phyloP scores from a whole-genome alignment of 2,113 vertebrate genomes.

The Silurus meridionalis region DNA sequence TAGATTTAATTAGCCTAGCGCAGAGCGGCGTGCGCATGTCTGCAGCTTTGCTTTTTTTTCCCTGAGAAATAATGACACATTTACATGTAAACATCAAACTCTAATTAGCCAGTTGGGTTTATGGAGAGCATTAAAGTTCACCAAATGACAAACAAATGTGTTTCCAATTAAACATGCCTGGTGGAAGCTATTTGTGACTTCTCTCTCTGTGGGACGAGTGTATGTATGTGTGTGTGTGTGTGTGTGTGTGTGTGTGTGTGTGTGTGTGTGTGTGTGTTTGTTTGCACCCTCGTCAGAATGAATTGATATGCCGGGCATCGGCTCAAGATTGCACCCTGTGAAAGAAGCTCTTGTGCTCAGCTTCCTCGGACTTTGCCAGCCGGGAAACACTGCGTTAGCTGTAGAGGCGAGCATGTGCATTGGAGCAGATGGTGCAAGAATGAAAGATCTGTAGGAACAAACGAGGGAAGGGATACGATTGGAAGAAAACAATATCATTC shows the following conservation, averaged over 20 bases:
- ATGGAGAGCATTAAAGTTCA: conserved; percentile 69
- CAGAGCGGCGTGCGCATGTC: conserved; percentile 57
- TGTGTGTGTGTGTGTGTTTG: conserved; percentile 36
- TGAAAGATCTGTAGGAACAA: conserved; percentile 45
- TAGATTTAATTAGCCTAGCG: conserved; percentile 71
- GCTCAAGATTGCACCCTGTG: conserved; percentile 62
- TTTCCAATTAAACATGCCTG: conserved; percentile 69
- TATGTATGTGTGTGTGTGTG: conserved; percentile 44
- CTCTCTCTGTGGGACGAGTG: conserved; percentile 48
- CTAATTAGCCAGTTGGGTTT: conserved; percentile 76
- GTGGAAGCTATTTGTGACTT: conserved; percentile 64
- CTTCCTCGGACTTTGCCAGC: conserved; percentile 65
- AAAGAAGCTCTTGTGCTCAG: conserved; percentile 70
- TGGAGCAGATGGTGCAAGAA: conserved; percentile 74
- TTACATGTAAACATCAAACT: conserved; percentile 75
- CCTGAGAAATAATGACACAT: conserved; percentile 74
- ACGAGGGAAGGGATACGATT: background rate
- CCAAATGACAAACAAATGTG: conserved; percentile 76
- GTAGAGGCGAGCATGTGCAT: conserved; percentile 61
- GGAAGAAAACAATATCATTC: background rate
- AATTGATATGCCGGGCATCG: conserved; percentile 56
- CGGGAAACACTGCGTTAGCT: conserved; percentile 66
- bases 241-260: conserved; percentile 12
- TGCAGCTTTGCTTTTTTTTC: conserved; percentile 46
- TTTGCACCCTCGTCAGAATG: conserved; percentile 48